Evolutionary conservation across 2,888 invertebrate genomes (phyloP), one percentile per base, ranked within the genome.

Genomic region (Punctoribates punctum): DNA sequence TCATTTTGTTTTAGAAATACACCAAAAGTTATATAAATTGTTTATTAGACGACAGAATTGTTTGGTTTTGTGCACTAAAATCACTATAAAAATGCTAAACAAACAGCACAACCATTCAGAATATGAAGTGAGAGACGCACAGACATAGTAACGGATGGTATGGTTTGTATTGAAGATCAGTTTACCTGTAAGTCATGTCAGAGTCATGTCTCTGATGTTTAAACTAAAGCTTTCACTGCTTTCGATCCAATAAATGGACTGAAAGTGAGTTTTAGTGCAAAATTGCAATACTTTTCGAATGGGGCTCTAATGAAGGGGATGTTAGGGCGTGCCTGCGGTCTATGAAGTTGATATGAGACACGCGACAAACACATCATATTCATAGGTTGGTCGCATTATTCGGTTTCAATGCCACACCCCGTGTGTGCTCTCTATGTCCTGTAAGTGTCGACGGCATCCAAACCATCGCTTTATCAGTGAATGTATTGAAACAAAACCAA

Each of bases 381-480:
- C 48, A 72, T 72, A 72, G 72, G 72, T 72, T 72, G 72, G 72
- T 72, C 72, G 38, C 72, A 72, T 72, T 72, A 72, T 72, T 72
- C 46, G 72, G 46, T 72, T 72, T 72, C 72, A 72, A 72, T 72
- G 72, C 72, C 72, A 72, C 72, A 72, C 72, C 72, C 72, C 72
- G 17, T 67, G 25, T 25, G 65, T n/a, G 38, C 20, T 15, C n/a
- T 62, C 4, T 62, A 67, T 67, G 65, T 67, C 65, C 65, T 67
- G 38, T 20, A 38, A 67, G 65, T 67, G 38, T 38, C 65, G 60
- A 38, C 62, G 17, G 38, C 65, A 67, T 67, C 65, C 3, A 38
- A 67, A 38, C 34, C 65, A 67, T 67, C 65, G 65, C 65, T 67
- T 67, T 67, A 67, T 67, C 65, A 67, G 38, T 67, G 15, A 23